phyloP scores from a whole-genome alignment of 1,140 invertebrate species.

The Hesperophylax magnus region DNA sequence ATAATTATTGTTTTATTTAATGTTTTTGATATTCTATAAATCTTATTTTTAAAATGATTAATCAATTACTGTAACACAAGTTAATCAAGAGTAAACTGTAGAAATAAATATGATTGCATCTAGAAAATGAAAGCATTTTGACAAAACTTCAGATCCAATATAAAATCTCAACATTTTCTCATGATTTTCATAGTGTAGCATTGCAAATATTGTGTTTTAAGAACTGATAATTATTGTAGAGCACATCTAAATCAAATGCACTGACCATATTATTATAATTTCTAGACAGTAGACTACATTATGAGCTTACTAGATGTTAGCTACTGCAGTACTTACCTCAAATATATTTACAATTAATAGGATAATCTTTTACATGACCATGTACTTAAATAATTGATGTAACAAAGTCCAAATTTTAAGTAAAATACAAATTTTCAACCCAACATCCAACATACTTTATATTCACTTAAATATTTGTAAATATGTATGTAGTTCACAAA shows the following conservation, averaged over 20 bases:
- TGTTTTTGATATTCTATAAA: too few relatives aligned
- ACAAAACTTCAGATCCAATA: neutral
- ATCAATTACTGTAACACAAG: too few relatives aligned
- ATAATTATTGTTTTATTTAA: too few relatives aligned
- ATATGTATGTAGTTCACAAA: too few relatives aligned
- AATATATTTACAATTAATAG: constrained; percentile 22
- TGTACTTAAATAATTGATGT: too few relatives aligned
- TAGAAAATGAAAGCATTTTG: neutral
- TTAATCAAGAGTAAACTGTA: too few relatives aligned
- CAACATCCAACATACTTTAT: too few relatives aligned
- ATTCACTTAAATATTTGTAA: too few relatives aligned
- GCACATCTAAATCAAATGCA: constrained; percentile 29
- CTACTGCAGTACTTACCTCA: constrained; percentile 37
- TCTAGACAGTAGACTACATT: constrained; percentile 27
- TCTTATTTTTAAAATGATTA: too few relatives aligned
- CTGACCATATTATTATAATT: constrained; percentile 16
- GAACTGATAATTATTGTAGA: constrained; percentile 15
- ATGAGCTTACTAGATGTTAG: constrained; percentile 45
- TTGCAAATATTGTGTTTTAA: neutral
- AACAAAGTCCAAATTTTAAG: too few relatives aligned
- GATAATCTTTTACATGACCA: neutral
- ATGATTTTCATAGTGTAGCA: neutral
- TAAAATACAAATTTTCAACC: too few relatives aligned
- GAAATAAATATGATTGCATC: too few relatives aligned
- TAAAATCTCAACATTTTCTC: neutral